Evolutionary conservation across 1,140 invertebrate genomes (phyloP).

Genomic region (Orchesella cincta): DNA sequence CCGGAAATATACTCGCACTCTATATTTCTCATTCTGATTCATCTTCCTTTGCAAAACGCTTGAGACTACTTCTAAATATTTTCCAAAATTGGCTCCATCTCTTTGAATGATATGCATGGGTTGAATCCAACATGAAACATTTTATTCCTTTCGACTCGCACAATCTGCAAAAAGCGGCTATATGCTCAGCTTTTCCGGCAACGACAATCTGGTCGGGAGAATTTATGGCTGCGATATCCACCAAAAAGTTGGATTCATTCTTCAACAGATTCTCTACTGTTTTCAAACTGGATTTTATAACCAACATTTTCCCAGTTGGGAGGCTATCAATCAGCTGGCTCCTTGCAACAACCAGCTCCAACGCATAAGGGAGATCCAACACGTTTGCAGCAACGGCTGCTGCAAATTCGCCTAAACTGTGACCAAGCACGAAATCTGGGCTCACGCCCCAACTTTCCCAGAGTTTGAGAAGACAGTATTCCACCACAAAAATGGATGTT

Average conservation of each 20-base stretch:
- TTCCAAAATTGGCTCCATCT: constrained; percentile 8
- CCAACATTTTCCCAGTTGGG: constrained; percentile 20
- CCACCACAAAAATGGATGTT: background rate
- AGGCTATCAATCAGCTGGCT: constrained; percentile 30
- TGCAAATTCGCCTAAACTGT: constrained; percentile 44
- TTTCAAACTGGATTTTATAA: constrained; percentile 16
- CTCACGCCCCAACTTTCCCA: constrained; percentile 29
- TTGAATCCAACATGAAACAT: background rate
- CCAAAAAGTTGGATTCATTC: background rate
- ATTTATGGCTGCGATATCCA: constrained; percentile 5
- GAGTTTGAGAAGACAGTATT: background rate
- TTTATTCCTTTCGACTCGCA: background rate
- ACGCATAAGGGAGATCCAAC: constrained; percentile 33
- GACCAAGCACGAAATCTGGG: constrained; percentile 39
- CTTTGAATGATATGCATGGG: constrained; percentile 7
- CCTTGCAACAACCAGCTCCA: constrained; percentile 27
- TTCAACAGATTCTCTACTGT: background rate
- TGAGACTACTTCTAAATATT: background rate
- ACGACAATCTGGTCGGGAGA: background rate
- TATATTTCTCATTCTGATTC: background rate
- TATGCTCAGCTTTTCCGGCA: background rate
- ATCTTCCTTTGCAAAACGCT: background rate
- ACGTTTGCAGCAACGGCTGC: constrained; percentile 36
- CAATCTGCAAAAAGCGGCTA: background rate
- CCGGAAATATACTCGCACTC: background rate